phyloP scores from a whole-genome alignment of 1,140 invertebrate genomes.

The Holcopasites calliopsidis region DNA sequence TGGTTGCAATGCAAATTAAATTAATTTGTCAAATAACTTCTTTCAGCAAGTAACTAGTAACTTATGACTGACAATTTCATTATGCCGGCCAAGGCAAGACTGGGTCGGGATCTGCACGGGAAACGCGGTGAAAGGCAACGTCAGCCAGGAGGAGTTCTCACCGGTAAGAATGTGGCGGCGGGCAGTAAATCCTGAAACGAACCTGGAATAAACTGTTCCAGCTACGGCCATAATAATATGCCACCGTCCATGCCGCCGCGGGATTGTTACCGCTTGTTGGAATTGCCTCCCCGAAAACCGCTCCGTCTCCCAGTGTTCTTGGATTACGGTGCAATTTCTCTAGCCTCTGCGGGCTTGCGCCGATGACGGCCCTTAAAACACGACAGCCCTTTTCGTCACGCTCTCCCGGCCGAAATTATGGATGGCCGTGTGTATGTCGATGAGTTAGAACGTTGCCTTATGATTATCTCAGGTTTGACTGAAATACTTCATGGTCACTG shows the following conservation, averaged over 20 bases:
- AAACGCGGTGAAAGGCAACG: slow-evolving; percentile 53
- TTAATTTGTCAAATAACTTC: background rate
- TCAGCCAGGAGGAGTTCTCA: slow-evolving; percentile 62
- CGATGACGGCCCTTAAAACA: slow-evolving; percentile 58
- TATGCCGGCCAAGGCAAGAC: background rate
- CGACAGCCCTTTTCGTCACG: slow-evolving; percentile 16
- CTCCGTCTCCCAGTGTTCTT: slow-evolving; percentile 50
- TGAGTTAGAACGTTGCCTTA: slow-evolving; percentile 42
- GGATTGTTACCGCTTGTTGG: slow-evolving; percentile 64
- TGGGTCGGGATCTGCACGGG: slow-evolving; percentile 51
- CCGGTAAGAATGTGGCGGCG: slow-evolving; percentile 41
- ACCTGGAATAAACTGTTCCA: slow-evolving; percentile 72
- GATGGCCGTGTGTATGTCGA: slow-evolving; percentile 38
- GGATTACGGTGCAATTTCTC: slow-evolving; percentile 70
- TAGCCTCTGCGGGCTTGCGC: slow-evolving; percentile 41
- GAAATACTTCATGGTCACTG: no score
- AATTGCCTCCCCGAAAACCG: slow-evolving; percentile 70
- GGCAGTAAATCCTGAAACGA: slow-evolving; percentile 73
- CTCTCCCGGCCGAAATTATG: slow-evolving; percentile 28
- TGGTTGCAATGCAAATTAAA: background rate
- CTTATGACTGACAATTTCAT: slow-evolving; percentile 25
- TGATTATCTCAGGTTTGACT: no score
- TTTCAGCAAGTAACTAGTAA: background rate
- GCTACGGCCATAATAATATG: slow-evolving; percentile 71
- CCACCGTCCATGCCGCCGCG: slow-evolving; percentile 46